phyloP scores from a whole-genome alignment of 1,140 invertebrate genomes.

The Bursaphelenchus mucronatus region DNA sequence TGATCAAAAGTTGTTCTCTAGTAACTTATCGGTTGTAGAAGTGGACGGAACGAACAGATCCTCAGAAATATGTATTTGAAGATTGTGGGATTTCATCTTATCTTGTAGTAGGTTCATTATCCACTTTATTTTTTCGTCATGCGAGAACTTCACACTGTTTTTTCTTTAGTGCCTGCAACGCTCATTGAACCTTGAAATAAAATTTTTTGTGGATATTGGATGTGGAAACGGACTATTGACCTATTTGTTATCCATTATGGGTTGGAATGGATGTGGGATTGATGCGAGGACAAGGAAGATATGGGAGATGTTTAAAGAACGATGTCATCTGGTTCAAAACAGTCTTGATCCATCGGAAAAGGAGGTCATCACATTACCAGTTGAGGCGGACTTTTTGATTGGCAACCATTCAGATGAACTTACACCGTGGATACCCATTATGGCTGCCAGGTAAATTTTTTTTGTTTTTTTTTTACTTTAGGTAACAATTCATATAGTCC shows the following conservation, averaged over 20 bases:
- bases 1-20: conserved; percentile 4
- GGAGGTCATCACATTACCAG: conserved; percentile 46
- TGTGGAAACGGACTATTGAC: conserved; percentile 88
- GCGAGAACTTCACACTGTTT: background rate
- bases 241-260: conserved; percentile 41
- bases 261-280: conserved; percentile 73
- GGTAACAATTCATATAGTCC: background rate
- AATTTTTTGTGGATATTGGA: conserved; percentile 80
- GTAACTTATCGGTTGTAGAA: conserved; percentile 39
- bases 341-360: conserved; percentile 41
- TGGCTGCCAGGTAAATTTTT: conserved; percentile 69
- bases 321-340: conserved; percentile 62
- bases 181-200: conserved; percentile 17
- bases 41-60: conserved; percentile 87
- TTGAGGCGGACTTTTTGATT: conserved; percentile 81
- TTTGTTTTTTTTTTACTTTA: background rate
- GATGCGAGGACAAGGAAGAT: conserved; percentile 83
- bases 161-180: conserved; percentile 22
- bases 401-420: conserved; percentile 98
- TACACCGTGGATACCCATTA: conserved; percentile 92
- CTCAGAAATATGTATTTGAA: conserved; percentile 89
- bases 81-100: conserved; percentile 91
- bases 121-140: background rate
- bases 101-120: conserved; percentile 67
- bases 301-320: conserved; percentile 72